Evolutionary conservation across 2,888 invertebrate species (phyloP).

Genomic region (Rhagophthalmus giganteus): DNA sequence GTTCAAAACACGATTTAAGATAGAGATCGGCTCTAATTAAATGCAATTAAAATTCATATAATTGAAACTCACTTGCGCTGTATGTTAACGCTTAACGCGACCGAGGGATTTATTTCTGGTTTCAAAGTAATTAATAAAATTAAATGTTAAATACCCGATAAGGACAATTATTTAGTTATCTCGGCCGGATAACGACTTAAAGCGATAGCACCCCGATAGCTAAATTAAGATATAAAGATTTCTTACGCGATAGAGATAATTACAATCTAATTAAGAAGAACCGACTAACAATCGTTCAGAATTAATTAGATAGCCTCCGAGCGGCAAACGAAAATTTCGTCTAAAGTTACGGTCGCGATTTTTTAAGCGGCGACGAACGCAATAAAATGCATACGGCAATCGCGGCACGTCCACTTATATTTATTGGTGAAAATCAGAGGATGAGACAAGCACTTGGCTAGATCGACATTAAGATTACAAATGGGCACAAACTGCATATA

Average conservation of each 20-base stretch:
- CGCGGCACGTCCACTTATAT: constrained; percentile 31
- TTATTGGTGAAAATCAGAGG: constrained; percentile 41
- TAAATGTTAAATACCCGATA: constrained; percentile 24
- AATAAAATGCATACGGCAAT: constrained; percentile 19
- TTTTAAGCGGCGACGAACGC: too few relatives aligned
- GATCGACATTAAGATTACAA: constrained; percentile 43
- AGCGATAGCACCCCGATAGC: constrained; percentile 25
- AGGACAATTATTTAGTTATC: constrained; percentile 18
- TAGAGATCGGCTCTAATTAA: constrained; percentile 26
- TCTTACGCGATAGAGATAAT: constrained; percentile 26
- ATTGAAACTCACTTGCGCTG: constrained; percentile 27
- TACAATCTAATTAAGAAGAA: constrained; percentile 19
- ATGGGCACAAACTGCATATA: constrained; percentile 43
- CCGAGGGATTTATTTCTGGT: constrained; percentile 21
- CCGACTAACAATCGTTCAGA: constrained; percentile 17
- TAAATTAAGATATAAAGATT: constrained; percentile 35
- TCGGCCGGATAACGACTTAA: constrained; percentile 22
- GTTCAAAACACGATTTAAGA: constrained; percentile 17
- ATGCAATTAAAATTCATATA: constrained; percentile 30
- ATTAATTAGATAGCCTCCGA: constrained; percentile 14
- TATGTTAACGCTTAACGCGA: constrained; percentile 25
- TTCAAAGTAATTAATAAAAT: constrained; percentile 27
- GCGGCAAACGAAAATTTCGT: too few relatives aligned
- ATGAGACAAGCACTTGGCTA: constrained; percentile 37
- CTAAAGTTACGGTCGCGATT: too few relatives aligned